Percentiles rank a stretch among this genome's conserved stretches.
Conservation (phyloP, 2,888 invertebrate genomes). For the Panzeria rudis region DNA sequence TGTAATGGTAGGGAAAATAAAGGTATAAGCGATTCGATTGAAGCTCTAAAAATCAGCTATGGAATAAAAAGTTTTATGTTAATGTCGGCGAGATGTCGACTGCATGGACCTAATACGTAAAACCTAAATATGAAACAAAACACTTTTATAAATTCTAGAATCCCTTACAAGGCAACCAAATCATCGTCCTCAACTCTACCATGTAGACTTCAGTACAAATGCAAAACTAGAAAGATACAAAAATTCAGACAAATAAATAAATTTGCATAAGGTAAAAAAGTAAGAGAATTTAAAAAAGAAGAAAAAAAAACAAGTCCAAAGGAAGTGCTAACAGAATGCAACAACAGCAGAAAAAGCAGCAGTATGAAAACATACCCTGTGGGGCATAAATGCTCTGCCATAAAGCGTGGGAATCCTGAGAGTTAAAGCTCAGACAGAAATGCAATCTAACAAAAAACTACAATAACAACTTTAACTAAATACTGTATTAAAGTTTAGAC, state of each 20-base stretch:
- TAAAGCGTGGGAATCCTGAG: constrained; percentile 68
- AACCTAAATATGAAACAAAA: too few relatives aligned
- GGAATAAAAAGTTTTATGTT: too few relatives aligned
- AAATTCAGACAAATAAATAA: constrained; percentile 3
- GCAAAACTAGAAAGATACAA: constrained; percentile 2
- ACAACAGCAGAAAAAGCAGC: constrained; percentile 46
- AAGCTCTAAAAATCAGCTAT: not conserved
- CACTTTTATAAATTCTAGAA: not conserved
- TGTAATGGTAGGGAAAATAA: not conserved
- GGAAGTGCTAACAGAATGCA: constrained; percentile 65
- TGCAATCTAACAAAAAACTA: constrained; percentile 32
- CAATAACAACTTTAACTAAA: constrained; percentile 35
- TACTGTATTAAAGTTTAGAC: constrained; percentile 51
- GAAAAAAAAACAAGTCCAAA: constrained; percentile 36
- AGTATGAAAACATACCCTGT: constrained; percentile 49
- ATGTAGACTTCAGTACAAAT: not conserved
- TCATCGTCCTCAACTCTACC: too few relatives aligned
- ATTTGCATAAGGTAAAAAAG: constrained; percentile 58
- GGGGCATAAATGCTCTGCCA: constrained; percentile 53
- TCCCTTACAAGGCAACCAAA: not conserved
- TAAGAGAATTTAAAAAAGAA: not conserved
- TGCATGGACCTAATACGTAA: too few relatives aligned
- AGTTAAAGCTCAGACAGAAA: constrained; percentile 49
- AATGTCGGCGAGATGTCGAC: too few relatives aligned
- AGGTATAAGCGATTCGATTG: not conserved